Conservation (phyloP, 92 coral and sea anemone genomes). For the Galaxea fascicularis region DNA sequence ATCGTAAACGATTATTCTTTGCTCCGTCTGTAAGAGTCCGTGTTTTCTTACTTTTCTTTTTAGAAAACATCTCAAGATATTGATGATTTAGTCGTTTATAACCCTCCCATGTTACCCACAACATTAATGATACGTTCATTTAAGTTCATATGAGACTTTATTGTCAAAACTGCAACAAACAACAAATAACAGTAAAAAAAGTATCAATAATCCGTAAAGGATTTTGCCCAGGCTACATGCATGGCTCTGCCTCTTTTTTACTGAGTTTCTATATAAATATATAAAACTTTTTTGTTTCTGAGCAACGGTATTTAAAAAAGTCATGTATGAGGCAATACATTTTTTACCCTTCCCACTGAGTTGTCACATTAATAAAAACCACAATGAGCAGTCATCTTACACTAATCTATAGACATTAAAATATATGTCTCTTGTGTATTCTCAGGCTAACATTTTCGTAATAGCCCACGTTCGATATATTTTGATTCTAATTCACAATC, state of each 20-base stretch:
- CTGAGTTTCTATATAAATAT: no score
- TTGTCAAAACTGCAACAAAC: not conserved
- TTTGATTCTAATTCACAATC: no score
- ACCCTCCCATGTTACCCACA: not conserved
- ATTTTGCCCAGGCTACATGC: not conserved
- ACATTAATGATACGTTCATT: not conserved
- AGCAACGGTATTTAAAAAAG: not conserved
- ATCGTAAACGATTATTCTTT: not conserved
- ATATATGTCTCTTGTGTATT: not conserved
- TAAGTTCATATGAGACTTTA: constrained; percentile 8
- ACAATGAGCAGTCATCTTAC: not conserved
- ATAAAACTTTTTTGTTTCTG: not conserved
- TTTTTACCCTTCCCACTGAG: not conserved
- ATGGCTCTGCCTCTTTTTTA: not conserved
- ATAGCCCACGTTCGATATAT: not conserved
- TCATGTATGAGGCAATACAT: not conserved
- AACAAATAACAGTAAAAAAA: not conserved
- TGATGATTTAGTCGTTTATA: not conserved
- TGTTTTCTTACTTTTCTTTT: not conserved
- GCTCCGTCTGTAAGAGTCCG: not conserved
- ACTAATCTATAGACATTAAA: not conserved
- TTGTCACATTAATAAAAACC: not conserved
- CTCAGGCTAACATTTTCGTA: not conserved
- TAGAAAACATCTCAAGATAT: not conserved
- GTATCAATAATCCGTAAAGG: constrained; percentile 2